phyloP scores from a whole-genome alignment of 2,888 invertebrate species.

The Furcula furcula region DNA sequence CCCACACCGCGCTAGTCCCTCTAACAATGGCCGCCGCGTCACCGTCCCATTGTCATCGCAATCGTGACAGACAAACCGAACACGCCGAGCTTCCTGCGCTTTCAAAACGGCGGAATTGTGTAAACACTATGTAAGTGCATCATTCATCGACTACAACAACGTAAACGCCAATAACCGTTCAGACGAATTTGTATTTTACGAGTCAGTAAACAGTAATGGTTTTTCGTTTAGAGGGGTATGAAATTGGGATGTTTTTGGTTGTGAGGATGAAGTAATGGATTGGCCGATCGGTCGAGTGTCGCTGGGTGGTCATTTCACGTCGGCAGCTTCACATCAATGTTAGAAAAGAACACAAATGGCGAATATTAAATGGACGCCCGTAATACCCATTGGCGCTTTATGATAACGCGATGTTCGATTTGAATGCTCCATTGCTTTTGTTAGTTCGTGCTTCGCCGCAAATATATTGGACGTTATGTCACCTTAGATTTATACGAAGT shows the following conservation, averaged over 20 bases:
- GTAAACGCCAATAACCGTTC: constrained; percentile 6
- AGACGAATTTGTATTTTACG: constrained; percentile 10
- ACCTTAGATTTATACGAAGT: too few relatives aligned
- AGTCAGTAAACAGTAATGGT: rapidly evolving
- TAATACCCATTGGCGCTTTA: constrained; percentile 30
- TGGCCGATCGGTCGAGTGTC: constrained; percentile 54
- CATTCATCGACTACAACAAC: constrained; percentile 8
- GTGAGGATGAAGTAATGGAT: constrained; percentile 62
- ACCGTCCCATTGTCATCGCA: constrained; percentile 43
- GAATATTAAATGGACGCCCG: constrained; percentile 43
- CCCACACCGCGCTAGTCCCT: constrained; percentile 39
- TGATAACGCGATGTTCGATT: constrained; percentile 24
- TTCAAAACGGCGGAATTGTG: constrained; percentile 59
- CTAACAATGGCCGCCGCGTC: constrained; percentile 43
- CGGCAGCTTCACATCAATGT: constrained; percentile 54
- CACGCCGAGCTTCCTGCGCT: constrained; percentile 65
- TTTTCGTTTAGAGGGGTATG: constrained; percentile 4
- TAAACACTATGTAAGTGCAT: constrained; percentile 53
- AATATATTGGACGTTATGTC: too few relatives aligned
- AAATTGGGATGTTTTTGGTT: constrained; percentile 32
- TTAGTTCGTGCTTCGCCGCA: too few relatives aligned
- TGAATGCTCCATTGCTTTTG: constrained; percentile 17
- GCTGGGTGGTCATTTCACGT: constrained; percentile 62
- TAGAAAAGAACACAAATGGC: constrained; percentile 51
- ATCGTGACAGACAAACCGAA: constrained; percentile 61